Conservation (phyloP, 2,113 vertebrate species). For the Misgurnus mizolepis region DNA sequence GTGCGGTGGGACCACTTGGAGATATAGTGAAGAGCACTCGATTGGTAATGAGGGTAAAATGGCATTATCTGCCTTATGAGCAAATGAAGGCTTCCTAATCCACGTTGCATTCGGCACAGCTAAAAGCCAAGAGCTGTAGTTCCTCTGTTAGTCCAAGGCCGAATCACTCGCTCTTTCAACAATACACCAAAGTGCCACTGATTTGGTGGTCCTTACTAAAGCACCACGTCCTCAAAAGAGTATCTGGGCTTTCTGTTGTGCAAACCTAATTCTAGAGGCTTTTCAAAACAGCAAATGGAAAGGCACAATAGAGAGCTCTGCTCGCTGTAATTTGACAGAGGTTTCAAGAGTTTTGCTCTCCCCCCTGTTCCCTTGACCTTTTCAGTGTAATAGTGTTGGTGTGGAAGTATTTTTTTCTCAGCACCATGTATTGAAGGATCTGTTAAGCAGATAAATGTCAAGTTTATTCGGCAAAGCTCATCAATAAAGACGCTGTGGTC, state of each 20-base stretch:
- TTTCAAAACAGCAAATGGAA: conserved; percentile 64
- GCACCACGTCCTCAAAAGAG: conserved; percentile 67
- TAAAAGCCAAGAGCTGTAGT: conserved; percentile 65
- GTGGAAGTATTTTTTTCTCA: conserved; percentile 63
- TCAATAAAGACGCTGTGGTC: conserved; percentile 69
- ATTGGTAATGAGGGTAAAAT: conserved; percentile 44
- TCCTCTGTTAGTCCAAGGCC: conserved; percentile 67
- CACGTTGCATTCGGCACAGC: conserved; percentile 34
- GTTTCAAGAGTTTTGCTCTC: neutral
- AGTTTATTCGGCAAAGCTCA: conserved; percentile 68
- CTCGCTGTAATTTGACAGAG: conserved; percentile 51
- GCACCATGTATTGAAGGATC: conserved; percentile 69
- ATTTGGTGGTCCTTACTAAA: conserved; percentile 71
- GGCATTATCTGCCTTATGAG: conserved; percentile 67
- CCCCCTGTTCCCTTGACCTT: conserved; percentile 50
- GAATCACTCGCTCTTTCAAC: conserved; percentile 68
- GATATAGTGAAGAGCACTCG: conserved; percentile 62
- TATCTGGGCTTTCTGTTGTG: conserved; percentile 66
- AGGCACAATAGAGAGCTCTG: conserved; percentile 30
- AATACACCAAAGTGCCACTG: conserved; percentile 64
- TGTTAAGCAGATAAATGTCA: conserved; percentile 71
- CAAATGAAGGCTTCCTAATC: conserved; percentile 53
- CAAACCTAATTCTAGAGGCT: conserved; percentile 69
- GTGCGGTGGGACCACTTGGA: conserved; percentile 58
- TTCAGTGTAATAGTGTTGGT: conserved; percentile 42